Percentiles rank a stretch among this genome's conserved stretches.
phyloP scores from a whole-genome alignment of 2,888 invertebrate species.

The Chrysolina americana region DNA sequence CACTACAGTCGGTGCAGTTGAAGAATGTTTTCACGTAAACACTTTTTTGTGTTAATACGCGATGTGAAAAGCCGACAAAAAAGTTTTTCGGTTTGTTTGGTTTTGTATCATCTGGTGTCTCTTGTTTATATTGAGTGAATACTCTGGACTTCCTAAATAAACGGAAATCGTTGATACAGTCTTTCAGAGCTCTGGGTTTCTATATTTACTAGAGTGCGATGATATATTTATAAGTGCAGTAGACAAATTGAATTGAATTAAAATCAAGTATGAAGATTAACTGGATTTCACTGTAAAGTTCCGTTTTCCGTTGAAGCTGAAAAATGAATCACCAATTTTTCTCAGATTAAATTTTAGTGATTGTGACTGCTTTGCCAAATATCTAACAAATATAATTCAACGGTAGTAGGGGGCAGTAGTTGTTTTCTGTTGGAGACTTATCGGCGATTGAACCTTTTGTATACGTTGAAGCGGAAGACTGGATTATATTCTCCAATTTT shows the following conservation, averaged over 20 bases:
- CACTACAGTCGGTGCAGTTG: not conserved
- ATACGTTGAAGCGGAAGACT: no score
- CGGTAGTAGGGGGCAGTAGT: no score
- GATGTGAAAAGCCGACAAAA: not conserved
- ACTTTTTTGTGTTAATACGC: not conserved
- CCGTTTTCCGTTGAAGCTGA: no score
- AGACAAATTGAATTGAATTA: not conserved
- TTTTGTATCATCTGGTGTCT: conserved; percentile 15
- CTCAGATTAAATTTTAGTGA: no score
- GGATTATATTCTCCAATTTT: no score
- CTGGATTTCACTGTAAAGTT: no score
- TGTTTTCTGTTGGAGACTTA: no score
- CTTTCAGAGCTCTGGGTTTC: conserved; percentile 15
- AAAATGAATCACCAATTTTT: no score
- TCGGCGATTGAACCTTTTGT: no score
- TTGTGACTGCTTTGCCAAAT: no score
- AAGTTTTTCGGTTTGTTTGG: conserved; percentile 6
- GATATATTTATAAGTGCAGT: not conserved
- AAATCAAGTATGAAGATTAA: no score
- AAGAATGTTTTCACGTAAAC: conserved; percentile 13
- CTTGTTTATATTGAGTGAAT: conserved; percentile 7
- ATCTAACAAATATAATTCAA: no score
- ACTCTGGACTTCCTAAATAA: conserved; percentile 19
- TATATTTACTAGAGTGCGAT: conserved; percentile 4
- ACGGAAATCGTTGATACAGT: conserved; percentile 9